phyloP scores from a whole-genome alignment of 2,888 invertebrate species.

The Plebejus anna region DNA sequence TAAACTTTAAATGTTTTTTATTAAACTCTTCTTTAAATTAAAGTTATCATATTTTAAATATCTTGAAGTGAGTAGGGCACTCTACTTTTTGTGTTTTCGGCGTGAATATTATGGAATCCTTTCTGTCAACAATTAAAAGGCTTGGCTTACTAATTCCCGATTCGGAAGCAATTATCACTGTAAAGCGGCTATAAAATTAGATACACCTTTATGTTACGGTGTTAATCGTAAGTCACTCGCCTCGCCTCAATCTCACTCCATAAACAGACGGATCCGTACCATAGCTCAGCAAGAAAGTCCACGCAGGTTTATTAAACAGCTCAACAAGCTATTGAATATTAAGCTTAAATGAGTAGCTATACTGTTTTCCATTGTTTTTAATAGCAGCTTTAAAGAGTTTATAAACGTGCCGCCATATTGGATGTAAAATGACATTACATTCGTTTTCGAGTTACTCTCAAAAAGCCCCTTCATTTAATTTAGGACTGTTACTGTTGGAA shows the following conservation, averaged over 20 bases:
- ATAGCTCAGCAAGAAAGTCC: conserved; percentile 39
- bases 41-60: no score
- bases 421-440: no score
- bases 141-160: no score
- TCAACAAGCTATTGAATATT: background rate
- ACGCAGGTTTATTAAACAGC: conserved; percentile 34
- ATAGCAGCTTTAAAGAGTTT: background rate
- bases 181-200: background rate
- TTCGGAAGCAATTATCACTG: background rate
- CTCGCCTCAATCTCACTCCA: conserved; percentile 45
- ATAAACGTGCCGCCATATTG: background rate
- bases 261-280: conserved; percentile 45
- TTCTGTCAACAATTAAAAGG: no score
- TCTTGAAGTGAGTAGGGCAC: no score
- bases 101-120: no score
- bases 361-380: background rate
- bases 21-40: no score
- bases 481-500: no score
- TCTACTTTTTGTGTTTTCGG: no score
- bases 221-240: background rate
- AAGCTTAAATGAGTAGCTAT: background rate
- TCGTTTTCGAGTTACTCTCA: no score
- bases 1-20: no score
- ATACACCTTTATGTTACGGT: background rate
- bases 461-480: no score